A percentile compares a stretch with the other conserved stretches of the same genome.
These are phyloP conservation scores for Aspidapion aeneum DNA, from an alignment of 2,888 invertebrate species.

Conservation along the genomic window DNA sequence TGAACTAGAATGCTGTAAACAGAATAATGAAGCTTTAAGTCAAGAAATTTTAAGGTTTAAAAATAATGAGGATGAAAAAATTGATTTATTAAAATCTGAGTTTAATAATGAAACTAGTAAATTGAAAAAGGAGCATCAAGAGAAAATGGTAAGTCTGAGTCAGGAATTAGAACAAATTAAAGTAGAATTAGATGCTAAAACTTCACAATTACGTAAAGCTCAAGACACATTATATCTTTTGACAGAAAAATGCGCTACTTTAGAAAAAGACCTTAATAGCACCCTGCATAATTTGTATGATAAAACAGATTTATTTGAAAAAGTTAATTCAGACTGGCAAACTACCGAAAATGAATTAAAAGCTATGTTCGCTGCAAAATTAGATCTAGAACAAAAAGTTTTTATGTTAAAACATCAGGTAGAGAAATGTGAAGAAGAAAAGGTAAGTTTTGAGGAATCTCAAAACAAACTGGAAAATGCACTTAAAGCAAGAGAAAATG, in stretches of 20 bases:
- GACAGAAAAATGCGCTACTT: conserved; percentile 2
- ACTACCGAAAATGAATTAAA: conserved; percentile 1
- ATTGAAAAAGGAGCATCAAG: too few species aligned
- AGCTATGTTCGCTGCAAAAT: neutral
- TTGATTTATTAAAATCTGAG: conserved; percentile 3
- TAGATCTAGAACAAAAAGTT: neutral
- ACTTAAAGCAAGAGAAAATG: neutral
- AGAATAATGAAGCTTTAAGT: conserved; percentile 3
- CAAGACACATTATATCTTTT: conserved; percentile 6
- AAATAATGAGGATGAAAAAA: neutral
- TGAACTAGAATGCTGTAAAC: conserved; percentile 1
- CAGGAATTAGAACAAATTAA: neutral
- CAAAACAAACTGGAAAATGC: neutral
- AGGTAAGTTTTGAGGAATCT: neutral
- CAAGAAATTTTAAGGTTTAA: conserved; percentile 1
- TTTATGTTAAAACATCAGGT: neutral
- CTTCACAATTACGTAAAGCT: neutral
- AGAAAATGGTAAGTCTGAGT: neutral
- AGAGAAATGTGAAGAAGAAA: neutral
- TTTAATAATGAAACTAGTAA: too few species aligned
- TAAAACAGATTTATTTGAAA: conserved; percentile 1
- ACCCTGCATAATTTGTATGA: neutral
- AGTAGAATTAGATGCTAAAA: neutral
- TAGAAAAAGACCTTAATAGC: neutral
- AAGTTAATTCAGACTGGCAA: conserved; percentile 7